Base-by-base conservation (phyloP, 2,113 vertebrate species). In the Gasterosteus aculeatus region DNA sequence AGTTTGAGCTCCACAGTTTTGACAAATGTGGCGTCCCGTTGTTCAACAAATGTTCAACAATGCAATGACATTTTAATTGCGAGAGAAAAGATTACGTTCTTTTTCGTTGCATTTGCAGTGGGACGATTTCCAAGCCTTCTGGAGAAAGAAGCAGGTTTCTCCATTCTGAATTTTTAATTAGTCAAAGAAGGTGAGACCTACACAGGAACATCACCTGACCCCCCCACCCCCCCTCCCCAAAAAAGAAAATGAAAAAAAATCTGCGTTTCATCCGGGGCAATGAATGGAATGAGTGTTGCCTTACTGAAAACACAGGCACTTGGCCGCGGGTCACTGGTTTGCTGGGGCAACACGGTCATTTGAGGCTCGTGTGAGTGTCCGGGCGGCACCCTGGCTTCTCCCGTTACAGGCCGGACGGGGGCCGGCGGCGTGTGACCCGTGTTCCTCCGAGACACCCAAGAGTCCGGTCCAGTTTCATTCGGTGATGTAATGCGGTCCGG, bases 81-180 rank as follows among this genome's bases (percentile, higher is more conserved):
- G 59, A 3, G 39, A 11, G 11, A 26, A 35, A 9, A 49, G 10
- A 38, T 47, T 29, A 22, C 10, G 10, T 58, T 9, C 26, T 35
- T 63, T 16, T 77, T 58, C 12, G 22, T 38, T 38, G 4, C 6
- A 47, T 70, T 73, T 38, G 7, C 35, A 5, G 33, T 53, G 3
- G 58, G 77, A 72, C 19, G 57, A 57, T 57, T 68, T n/a, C 51
- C 56, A 73, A 46, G 54, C 31, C 22, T 63, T 19, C 22, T 1
- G 0, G 38, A 75, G 64, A 81, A 41, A 53, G 68, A 81, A 83
- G 73, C 82, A 81, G 82, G 72, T 88, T 63, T 82, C 71, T 82
- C 77, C 81, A 85, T 89, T 44, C 73, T 90, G 84, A 78, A 86
- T 85, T 62, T 90, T 89, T 86, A 84, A 92, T 88, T 72, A 51